Conservation (phyloP, 64 coral and sea anemone species). For the Platygyra sinensis region DNA sequence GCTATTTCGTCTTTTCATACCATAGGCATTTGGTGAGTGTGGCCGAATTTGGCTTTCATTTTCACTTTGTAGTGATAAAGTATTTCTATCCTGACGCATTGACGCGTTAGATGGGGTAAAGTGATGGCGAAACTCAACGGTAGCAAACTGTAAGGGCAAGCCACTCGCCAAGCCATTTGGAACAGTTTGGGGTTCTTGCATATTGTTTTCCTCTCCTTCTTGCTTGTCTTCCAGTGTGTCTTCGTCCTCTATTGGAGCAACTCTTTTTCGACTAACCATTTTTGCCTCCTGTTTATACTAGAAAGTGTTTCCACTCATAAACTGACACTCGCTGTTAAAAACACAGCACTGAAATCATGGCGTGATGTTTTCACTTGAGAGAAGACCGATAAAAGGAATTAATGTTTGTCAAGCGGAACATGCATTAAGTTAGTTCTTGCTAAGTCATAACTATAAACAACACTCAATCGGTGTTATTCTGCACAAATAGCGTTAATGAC, state of each 20-base stretch:
- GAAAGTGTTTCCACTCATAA: neutral
- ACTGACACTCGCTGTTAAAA: neutral
- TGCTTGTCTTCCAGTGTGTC: neutral
- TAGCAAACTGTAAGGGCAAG: neutral
- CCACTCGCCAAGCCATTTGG: neutral
- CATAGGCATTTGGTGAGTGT: neutral
- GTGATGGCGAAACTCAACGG: conserved; percentile 9
- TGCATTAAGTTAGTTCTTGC: neutral
- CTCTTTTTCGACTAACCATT: conserved; percentile 25
- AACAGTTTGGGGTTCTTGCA: neutral
- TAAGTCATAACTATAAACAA: conserved; percentile 4
- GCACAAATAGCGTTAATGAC: neutral
- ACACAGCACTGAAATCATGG: neutral
- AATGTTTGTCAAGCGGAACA: neutral
- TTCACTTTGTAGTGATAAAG: neutral
- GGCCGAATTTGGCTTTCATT: neutral
- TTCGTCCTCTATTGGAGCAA: conserved; percentile 1
- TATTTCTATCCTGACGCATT: neutral
- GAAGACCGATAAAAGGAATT: neutral
- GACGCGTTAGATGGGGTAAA: neutral
- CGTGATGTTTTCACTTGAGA: neutral
- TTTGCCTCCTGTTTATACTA: neutral
- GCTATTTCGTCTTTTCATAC: conserved; percentile 28
- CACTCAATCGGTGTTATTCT: neutral
- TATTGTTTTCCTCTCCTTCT: neutral